Evolutionary conservation across 2,888 invertebrate genomes (phyloP), one percentile per base, ranked within the genome.

Genomic region (Meganola albula): DNA sequence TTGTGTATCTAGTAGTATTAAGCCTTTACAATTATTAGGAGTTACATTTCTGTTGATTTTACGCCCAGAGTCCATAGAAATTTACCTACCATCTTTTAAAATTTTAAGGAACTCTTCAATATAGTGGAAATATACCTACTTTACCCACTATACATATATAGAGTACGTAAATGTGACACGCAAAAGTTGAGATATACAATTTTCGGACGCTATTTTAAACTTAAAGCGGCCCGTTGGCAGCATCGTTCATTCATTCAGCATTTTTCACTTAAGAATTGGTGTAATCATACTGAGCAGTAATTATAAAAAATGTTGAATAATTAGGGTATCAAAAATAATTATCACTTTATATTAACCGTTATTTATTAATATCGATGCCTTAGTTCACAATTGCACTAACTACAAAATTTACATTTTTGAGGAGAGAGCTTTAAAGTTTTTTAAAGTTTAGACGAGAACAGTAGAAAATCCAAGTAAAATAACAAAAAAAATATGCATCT

Each of bases 91-190:
- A 28, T 34, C 34, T 34, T 34, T 34, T 34, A 34, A 34, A 34
- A 34, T 34, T 34, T 34, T 34, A 28, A 24, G 34, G 34, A 34
- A 34, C 28, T 34, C 34, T 30, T 34, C 29, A 34, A 34, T 34
- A 34, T 29, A 34, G 29, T 34, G 34, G 34, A 34, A 34, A 34
- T 34, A 34, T 34, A 29, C 25, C 34, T 30, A 26, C 29, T 35
- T 35, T 35, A 30, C 30, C 34, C 34, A 30, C 34, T 35, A 30
- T 30, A 35, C 30, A 31, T 35, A 35, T 31, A 35, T 35, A 34
- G 34, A 34, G 34, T 34, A 34, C n/a, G 34, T 34, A 34, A 34
- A 34, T 34, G 34, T 34, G 34, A 34, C 34, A 34, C 34, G 34
- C 34, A 34, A 34, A 34, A 29, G 34, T 34, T 34, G 34, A 34